Evolutionary conservation across 2,113 vertebrate species (phyloP).

Genomic region (Vombatus ursinus): DNA sequence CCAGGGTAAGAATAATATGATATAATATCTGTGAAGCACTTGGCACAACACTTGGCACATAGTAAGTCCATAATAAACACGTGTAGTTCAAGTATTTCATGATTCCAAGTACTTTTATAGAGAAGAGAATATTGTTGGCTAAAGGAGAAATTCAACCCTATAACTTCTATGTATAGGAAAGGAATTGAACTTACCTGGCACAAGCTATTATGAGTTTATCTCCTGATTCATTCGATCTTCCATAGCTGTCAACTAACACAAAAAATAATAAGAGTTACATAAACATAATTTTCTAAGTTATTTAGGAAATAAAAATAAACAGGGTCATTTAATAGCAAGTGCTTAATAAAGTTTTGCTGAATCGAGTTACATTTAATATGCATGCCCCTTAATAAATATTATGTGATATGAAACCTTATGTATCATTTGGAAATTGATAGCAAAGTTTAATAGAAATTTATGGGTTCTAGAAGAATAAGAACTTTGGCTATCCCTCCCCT

Average conservation of each 20-base stretch:
- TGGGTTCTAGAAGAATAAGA: neutral
- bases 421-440: conserved; percentile 13
- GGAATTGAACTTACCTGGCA: conserved; percentile 87
- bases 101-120: neutral
- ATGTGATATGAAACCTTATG: neutral
- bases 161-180: neutral
- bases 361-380: conserved; percentile 31
- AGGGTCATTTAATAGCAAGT: neutral
- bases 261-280: conserved; percentile 14
- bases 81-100: neutral
- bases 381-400: conserved; percentile 21
- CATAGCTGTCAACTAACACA: conserved; percentile 43
- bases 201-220: conserved; percentile 87
- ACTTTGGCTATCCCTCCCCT: neutral
- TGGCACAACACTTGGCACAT: neutral
- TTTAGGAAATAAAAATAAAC: neutral
- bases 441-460: conserved; percentile 36
- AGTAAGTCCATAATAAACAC: neutral
- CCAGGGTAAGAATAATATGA: neutral
- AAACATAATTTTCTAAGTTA: neutral
- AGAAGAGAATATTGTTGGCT: neutral
- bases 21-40: neutral
- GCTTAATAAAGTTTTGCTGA: neutral
- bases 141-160: neutral
- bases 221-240: conserved; percentile 43